Evolutionary conservation across 1,140 invertebrate genomes (phyloP), one percentile per base, ranked within the genome.

Genomic region (Marisa cornuarietis): DNA sequence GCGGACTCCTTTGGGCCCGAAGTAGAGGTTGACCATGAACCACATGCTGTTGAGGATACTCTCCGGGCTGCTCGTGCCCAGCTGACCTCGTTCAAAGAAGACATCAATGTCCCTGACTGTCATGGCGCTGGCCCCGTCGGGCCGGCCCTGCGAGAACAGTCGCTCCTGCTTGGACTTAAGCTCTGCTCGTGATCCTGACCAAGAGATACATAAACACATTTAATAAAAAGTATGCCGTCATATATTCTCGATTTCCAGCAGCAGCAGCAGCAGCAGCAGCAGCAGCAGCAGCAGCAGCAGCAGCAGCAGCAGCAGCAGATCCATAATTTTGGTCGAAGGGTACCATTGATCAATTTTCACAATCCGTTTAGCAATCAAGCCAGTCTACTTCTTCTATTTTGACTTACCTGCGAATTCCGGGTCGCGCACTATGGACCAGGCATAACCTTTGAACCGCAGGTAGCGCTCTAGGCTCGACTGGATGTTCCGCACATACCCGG

Each of bases 391-490:
- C 31, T 42, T 42, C 31, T 68, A 13, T 1, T 11, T 31, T n/a
- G 13, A 13, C n/a, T 13, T 6, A 68, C 65, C 65, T 68, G 65
- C 76, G 49, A 78, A 78, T 24, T 31, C 65, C 24, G 61, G 42
- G 42, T 65, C 62, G 24, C 76, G 76, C 20, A 54, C 63, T n/a
- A 78, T 78, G 63, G 61, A 78, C 24, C 61, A 78, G 62, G 31
- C 31, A 62, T 78, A 78, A 49, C 76, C 76, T 20, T 42, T 24
- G 42, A 51, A 65, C 10, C 65, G 61, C 22, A 78, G 65, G 65
- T 78, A 66, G 24, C 62, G n/a, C 58, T 78, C 62, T 16, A 78
- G 76, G 49, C 76, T 68, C 1, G 76, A 65, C 62, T 68, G 76
- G 16, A 78, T 78, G 62, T 68, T 78, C 58, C 52, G 62, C 22